Evolutionary conservation across 2,888 invertebrate species (phyloP).

Genomic region (Stictocephala bisonia): DNA sequence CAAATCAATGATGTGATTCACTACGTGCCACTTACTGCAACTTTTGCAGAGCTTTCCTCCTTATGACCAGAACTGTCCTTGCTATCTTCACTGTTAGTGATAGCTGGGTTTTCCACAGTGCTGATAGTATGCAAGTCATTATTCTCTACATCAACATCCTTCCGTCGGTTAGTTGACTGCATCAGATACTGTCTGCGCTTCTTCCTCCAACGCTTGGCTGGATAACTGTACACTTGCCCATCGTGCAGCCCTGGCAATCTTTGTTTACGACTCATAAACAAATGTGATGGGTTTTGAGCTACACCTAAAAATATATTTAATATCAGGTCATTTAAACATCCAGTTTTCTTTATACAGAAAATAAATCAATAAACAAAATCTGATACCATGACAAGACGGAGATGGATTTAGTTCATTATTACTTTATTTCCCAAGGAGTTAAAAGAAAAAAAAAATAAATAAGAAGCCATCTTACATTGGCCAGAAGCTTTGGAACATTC

Average conservation of each 20-base stretch:
- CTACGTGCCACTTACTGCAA: constrained; percentile 63
- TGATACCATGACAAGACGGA: too few relatives aligned
- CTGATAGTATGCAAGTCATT: constrained; percentile 71
- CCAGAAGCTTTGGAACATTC: too few relatives aligned
- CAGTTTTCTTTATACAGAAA: too few relatives aligned
- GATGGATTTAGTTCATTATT: too few relatives aligned
- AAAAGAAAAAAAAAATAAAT: too few relatives aligned
- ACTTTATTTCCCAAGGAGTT: too few relatives aligned
- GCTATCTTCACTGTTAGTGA: constrained; percentile 70
- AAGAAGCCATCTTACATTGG: too few relatives aligned
- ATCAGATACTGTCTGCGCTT: constrained; percentile 87
- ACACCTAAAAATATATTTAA: constrained; percentile 71
- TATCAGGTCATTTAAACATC: constrained; percentile 27
- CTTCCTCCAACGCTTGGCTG: constrained; percentile 88
- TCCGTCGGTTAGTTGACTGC: constrained; percentile 68
- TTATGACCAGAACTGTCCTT: constrained; percentile 84
- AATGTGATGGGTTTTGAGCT: constrained; percentile 93
- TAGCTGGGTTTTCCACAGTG: constrained; percentile 71
- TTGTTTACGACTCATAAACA: constrained; percentile 90
- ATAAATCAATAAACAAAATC: too few relatives aligned
- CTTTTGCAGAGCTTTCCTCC: constrained; percentile 68
- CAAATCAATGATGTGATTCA: too few relatives aligned
- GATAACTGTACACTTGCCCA: constrained; percentile 95
- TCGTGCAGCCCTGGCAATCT: constrained; percentile 89
- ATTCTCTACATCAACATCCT: constrained; percentile 58